These are phyloP conservation scores for Geotrupes spiniger DNA, from an alignment of 2,888 invertebrate genomes.

Conservation along the genomic window DNA sequence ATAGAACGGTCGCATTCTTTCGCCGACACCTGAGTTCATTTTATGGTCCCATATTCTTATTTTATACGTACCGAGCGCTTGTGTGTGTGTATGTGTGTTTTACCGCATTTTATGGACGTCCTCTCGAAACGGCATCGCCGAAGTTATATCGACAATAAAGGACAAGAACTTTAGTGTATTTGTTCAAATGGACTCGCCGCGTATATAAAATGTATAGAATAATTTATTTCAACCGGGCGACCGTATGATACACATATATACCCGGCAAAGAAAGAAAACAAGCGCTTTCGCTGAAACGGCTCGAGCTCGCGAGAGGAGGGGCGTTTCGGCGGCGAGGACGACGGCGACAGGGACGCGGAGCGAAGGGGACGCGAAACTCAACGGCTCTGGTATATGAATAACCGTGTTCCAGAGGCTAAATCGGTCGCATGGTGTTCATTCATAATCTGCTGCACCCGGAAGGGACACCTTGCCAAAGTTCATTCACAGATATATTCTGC, in stretches of 20 bases:
- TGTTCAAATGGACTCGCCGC: slow-evolving; percentile 40
- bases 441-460: slow-evolving; percentile 37
- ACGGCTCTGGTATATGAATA: slow-evolving; percentile 20
- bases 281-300: slow-evolving; percentile 5
- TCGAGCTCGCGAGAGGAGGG: neutral
- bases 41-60: slow-evolving; percentile 36
- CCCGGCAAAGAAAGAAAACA: slow-evolving; percentile 6
- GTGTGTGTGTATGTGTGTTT: slow-evolving; percentile 29
- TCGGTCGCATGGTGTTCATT: slow-evolving; percentile 38
- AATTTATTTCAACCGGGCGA: slow-evolving; percentile 42
- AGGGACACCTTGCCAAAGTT: slow-evolving; percentile 40
- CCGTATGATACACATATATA: slow-evolving; percentile 24
- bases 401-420: slow-evolving; percentile 33
- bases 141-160: slow-evolving; percentile 40
- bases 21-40: slow-evolving; percentile 33
- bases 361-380: neutral
- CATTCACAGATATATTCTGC: slow-evolving; percentile 36
- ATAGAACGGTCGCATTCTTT: slow-evolving; percentile 27
- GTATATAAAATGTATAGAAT: slow-evolving; percentile 51
- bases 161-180: slow-evolving; percentile 47
- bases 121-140: slow-evolving; percentile 32
- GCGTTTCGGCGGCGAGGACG: slow-evolving; percentile 1
- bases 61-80: too few relatives aligned
- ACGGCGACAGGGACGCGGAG: slow-evolving; percentile 3
- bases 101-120: slow-evolving; percentile 35